Percentiles rank a stretch among this genome's conserved stretches.
These are phyloP conservation scores for Lepidonotus clava DNA, from an alignment of 2,888 invertebrate genomes.

Conservation along the genomic window DNA sequence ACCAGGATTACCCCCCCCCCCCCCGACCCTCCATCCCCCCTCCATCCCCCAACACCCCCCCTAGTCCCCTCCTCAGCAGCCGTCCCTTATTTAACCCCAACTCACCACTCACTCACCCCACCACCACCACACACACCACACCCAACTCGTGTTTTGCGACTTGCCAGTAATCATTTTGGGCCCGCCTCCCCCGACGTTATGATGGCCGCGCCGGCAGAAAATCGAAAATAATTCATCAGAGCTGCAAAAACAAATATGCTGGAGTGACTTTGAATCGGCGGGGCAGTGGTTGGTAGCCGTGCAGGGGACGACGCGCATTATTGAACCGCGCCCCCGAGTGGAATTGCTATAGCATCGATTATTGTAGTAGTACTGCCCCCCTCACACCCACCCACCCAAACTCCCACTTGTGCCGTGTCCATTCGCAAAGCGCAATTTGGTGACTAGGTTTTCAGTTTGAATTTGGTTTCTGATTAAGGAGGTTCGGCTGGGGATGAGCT, in stretches of 20 bases:
- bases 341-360: conserved; percentile 44
- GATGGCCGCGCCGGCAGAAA: background rate
- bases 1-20: background rate
- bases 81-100: background rate
- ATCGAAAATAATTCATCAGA: conserved; percentile 36
- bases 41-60: background rate
- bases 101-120: no score
- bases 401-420: background rate
- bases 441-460: conserved; percentile 20
- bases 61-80: background rate
- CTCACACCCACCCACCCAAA: background rate
- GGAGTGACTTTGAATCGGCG: conserved; percentile 35
- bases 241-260: conserved; percentile 24
- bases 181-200: background rate
- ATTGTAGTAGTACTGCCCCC: background rate
- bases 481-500: conserved; percentile 8
- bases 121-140: no score
- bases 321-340: background rate
- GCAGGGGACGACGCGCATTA: conserved; percentile 8
- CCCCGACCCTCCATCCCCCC: background rate
- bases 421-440: conserved; percentile 28
- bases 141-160: background rate
- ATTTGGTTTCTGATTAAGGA: conserved; percentile 42
- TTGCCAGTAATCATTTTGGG: conserved; percentile 31
- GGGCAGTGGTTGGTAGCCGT: background rate